Evolutionary conservation across 2,888 invertebrate species (phyloP).

Genomic region (Amblyteles armatorius): DNA sequence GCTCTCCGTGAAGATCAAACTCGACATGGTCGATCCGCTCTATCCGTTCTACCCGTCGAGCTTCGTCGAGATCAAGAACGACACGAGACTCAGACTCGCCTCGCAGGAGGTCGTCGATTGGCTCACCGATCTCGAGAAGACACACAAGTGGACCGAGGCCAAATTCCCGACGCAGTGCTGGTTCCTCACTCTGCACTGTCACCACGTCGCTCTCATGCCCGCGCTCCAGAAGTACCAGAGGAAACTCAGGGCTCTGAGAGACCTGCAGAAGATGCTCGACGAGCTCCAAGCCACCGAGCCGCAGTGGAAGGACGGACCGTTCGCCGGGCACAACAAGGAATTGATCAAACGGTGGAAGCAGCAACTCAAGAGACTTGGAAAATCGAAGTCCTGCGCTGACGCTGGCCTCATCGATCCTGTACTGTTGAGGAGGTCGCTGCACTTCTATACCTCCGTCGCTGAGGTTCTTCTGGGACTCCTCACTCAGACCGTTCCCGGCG

Average conservation of each 20-base stretch:
- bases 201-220: conserved; percentile 96
- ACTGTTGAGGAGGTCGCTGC: conserved; percentile 92
- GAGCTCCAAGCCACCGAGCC: conserved; percentile 93
- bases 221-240: conserved; percentile 94
- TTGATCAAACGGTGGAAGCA: conserved; percentile 94
- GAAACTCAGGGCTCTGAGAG: conserved; percentile 91
- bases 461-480: conserved; percentile 90
- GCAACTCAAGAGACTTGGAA: conserved; percentile 90
- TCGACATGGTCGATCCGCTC: conserved; percentile 94
- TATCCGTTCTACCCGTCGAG: conserved; percentile 95
- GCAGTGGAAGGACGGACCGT: conserved; percentile 92
- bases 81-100: conserved; percentile 93
- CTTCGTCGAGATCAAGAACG: conserved; percentile 90
- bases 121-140: conserved; percentile 89
- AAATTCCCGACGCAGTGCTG: conserved; percentile 99
- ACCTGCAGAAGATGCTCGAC: conserved; percentile 94
- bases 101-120: conserved; percentile 93
- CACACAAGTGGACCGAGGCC: conserved; percentile 90
- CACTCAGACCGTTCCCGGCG: conserved; percentile 86
- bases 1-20: conserved; percentile 94
- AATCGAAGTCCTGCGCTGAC: conserved; percentile 96
- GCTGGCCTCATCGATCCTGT: conserved; percentile 94
- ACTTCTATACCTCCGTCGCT: conserved; percentile 95
- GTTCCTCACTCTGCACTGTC: conserved; percentile 97
- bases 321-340: conserved; percentile 92